phyloP scores from a whole-genome alignment of 2,797 vertebrate species.

The Megaceryle alcyon region DNA sequence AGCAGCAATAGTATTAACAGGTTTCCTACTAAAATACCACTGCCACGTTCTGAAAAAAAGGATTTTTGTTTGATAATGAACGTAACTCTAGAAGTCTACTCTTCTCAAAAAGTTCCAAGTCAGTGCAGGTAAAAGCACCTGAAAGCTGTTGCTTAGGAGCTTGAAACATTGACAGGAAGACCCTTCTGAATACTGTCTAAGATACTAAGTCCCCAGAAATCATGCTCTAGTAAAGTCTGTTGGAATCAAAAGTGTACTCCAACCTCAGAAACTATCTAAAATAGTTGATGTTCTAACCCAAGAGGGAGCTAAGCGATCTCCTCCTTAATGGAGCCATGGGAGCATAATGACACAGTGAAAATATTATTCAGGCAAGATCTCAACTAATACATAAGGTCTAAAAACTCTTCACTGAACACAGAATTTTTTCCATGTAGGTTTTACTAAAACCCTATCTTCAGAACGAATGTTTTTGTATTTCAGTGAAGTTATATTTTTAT shows the following conservation, averaged over 20 bases:
- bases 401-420: neutral
- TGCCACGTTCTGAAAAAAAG: neutral
- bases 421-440: neutral
- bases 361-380: neutral
- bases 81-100: neutral
- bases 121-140: neutral
- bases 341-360: neutral
- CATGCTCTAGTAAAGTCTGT: neutral
- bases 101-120: neutral
- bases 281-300: neutral
- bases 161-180: neutral
- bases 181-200: neutral
- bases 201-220: neutral
- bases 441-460: neutral
- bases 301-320: neutral
- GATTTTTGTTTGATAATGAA: neutral
- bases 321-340: neutral
- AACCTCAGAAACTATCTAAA: neutral
- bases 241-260: neutral
- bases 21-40: neutral
- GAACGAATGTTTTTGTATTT: neutral
- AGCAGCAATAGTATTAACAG: neutral
- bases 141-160: neutral
- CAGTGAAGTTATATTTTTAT: neutral
- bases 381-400: neutral